These are phyloP conservation scores for Magallana gigas DNA, from an alignment of 1,140 invertebrate species.

Conservation along the genomic window DNA sequence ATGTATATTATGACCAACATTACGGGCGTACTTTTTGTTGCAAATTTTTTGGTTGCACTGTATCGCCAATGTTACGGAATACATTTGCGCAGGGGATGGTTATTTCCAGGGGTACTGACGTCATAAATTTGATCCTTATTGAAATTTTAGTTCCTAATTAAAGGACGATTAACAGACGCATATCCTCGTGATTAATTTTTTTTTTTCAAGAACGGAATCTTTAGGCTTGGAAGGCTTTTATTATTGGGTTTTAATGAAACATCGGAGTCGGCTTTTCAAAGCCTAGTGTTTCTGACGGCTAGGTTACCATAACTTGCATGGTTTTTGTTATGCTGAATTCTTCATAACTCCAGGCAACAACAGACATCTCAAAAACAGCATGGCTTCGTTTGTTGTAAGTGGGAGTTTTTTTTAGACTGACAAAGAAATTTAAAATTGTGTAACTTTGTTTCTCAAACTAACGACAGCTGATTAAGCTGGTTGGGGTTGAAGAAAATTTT, in stretches of 20 bases:
- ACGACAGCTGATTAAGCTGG: neutral
- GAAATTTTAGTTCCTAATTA: neutral
- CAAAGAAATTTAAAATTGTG: neutral
- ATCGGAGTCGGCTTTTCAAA: slow-evolving; percentile 1
- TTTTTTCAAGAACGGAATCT: slow-evolving; percentile 1
- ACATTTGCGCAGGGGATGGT: neutral
- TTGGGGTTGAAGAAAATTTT: neutral
- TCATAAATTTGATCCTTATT: slow-evolving; percentile 9
- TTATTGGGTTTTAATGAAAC: slow-evolving; percentile 27
- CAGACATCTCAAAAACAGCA: slow-evolving; percentile 2
- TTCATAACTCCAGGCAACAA: slow-evolving; percentile 9
- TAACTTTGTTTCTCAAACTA: slow-evolving; percentile 8
- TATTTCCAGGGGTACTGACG: neutral
- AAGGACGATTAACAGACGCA: slow-evolving; percentile 17
- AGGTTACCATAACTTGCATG: slow-evolving; percentile 7
- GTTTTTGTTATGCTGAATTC: neutral
- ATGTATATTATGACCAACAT: slow-evolving; percentile 10
- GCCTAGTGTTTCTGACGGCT: slow-evolving; percentile 4
- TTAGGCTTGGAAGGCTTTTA: neutral
- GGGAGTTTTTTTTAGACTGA: neutral
- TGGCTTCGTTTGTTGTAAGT: neutral
- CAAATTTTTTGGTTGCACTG: neutral
- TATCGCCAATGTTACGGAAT: no score
- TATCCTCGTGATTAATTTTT: neutral
- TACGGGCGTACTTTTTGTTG: neutral